Evolutionary conservation across 2,113 vertebrate species (phyloP), one percentile per base, ranked within the genome.

Genomic region (Tiliqua scincoides): DNA sequence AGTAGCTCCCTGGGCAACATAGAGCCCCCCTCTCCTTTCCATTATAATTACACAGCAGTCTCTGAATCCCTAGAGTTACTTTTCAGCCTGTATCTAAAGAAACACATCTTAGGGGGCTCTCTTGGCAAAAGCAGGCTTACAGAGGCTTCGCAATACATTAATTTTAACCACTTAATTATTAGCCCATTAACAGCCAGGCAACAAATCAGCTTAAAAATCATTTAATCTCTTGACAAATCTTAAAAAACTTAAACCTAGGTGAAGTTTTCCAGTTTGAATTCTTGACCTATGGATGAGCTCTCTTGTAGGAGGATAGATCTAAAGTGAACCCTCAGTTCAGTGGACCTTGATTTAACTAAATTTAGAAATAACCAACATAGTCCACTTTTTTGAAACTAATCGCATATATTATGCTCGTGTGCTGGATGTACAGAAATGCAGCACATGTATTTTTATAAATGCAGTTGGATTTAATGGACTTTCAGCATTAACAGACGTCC

Each of bases 201-300:
- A 61, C 18, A 18, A 65, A 80, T 17, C 27, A 17, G 7, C 27
- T 61, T 30, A 20, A 32, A 77, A 57, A 52, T 75, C 73, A 27
- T n/a, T 63, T 80, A 4, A 21, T 76, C 40, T 52, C 2, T 65
- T 37, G 40, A 67, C 20, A 35, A 35, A 20, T 54, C n/a, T 15
- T 76, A 35, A 76, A 76, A 32, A 54, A 25, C 40, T 35, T 76
- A 25, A 78, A 43, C 27, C 7, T 61, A 18, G 25, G 2, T 20
- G 18, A 11, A 35, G 54, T 68, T 9, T 14, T 32, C 12, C 0
- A 18, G 30, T 0, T 8, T 0, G 25, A 80, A 0, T 1, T 43
- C 6, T 54, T 18, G 3, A 0, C 23, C 81, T 76, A 48, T 18
- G 0, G 48, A 32, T 52, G 32, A 59, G 20, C 67, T 5, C 62